A percentile compares a stretch with the other conserved stretches of the same genome.
These are phyloP conservation scores for Conus betulinus DNA, from an alignment of 1,140 invertebrate species.

Conservation along the genomic window DNA sequence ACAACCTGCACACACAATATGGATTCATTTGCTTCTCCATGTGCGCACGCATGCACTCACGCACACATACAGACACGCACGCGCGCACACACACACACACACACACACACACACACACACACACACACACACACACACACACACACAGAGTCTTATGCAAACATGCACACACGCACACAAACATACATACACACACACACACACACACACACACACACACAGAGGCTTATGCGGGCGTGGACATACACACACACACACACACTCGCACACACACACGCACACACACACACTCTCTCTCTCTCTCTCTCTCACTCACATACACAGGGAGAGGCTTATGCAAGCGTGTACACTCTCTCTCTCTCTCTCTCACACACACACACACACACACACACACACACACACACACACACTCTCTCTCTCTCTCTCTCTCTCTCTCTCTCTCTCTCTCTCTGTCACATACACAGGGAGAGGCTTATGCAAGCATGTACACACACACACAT, in stretches of 20 bases:
- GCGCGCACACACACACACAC: background rate
- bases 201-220: slow-evolving; percentile 18
- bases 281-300: background rate
- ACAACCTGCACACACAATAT: background rate
- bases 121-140: background rate
- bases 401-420: background rate
- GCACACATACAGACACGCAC: background rate
- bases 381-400: background rate
- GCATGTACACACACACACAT: slow-evolving; percentile 47
- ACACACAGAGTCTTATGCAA: background rate
- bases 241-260: slow-evolving; percentile 13
- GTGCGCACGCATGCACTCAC: background rate
- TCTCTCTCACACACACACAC: background rate
- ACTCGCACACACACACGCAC: background rate
- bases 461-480: no score
- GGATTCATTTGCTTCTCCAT: background rate
- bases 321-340: background rate
- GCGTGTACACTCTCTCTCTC: background rate
- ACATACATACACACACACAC: background rate
- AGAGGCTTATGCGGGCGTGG: background rate
- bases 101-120: background rate
- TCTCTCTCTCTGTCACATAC: background rate
- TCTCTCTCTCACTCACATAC: background rate
- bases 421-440: background rate
- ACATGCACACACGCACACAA: background rate